Evolutionary conservation across 2,888 invertebrate species (phyloP), one percentile per base, ranked within the genome.

Genomic region (Belgica antarctica): DNA sequence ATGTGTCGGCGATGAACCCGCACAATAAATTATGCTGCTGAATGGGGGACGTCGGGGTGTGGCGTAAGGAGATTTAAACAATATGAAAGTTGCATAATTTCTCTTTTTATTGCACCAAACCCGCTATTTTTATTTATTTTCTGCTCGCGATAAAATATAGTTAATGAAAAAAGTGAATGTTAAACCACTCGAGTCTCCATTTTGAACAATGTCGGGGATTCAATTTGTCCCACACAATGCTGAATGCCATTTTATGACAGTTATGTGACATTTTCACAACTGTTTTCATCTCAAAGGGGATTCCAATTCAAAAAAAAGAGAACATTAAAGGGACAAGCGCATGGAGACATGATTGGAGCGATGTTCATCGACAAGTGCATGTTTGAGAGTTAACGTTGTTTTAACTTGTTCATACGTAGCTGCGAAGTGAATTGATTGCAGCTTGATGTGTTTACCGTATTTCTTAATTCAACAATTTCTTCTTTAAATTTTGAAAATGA

Each of bases 81-180:
- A 15, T 8, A n/a, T 5, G 47, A 8, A 12, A 12, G 34, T 7
- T 34, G 12, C 34, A 34, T 34, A 7, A 34, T 7, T 34, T 12
- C 34, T 34, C 12, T 34, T 34, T 34, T 34, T 12, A 34, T 12
- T 34, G 12, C 12, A 7, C 34, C 34, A 34, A 34, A 8, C 7
- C 7, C 34, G 12, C 12, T 34, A 12, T 34, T n/a, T n/a, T 34
- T 8, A 34, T 34, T 34, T 12, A 34, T 34, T 34, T 34, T 7
- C 7, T 34, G n/a, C n/a, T n/a, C n/a, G n/a, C n/a, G 34, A 34
- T 34, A 34, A 34, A 34, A 12, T 10, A 15, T 41, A 41, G 15
- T 41, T 41, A 41, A 41, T 41, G 41, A 41, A 41, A 41, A 41
- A 41, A 41, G 41, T n/a, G 41, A 12, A 41, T 41, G 41, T 41